A percentile compares a stretch with the other conserved stretches of the same genome.
Conservation (phyloP, 2,888 invertebrate species). For the Dolichopus griseipennis region DNA sequence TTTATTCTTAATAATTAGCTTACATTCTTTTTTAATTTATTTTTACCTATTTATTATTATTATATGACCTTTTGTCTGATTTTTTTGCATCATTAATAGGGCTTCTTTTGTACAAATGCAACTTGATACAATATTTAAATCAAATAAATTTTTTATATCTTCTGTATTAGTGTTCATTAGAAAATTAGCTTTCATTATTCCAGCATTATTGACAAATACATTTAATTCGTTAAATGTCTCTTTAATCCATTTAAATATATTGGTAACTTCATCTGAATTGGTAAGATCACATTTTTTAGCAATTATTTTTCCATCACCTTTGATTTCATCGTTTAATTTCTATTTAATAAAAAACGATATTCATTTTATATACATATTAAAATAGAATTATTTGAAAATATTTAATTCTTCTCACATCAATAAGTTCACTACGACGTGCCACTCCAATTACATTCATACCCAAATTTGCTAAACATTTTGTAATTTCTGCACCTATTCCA, state of each 20-base stretch:
- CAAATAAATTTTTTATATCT: constrained; percentile 38
- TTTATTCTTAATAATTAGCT: not conserved
- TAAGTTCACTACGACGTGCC: constrained; percentile 44
- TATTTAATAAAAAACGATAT: constrained; percentile 18
- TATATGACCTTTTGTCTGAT: constrained; percentile 49
- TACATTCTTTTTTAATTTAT: not conserved
- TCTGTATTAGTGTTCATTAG: constrained; percentile 33
- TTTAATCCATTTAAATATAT: constrained; percentile 35
- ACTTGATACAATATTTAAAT: constrained; percentile 50
- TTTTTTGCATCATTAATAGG: constrained; percentile 47
- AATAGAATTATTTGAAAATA: not conserved
- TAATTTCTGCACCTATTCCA: constrained; percentile 44
- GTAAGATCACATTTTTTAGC: constrained; percentile 38
- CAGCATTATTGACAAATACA: constrained; percentile 42
- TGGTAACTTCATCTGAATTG: constrained; percentile 32
- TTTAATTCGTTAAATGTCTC: constrained; percentile 34
- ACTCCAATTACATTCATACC: constrained; percentile 49
- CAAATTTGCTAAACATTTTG: constrained; percentile 38
- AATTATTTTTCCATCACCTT: constrained; percentile 36
- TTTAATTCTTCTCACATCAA: constrained; percentile 36
- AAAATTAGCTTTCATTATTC: constrained; percentile 39
- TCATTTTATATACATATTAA: not conserved
- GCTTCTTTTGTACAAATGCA: constrained; percentile 51
- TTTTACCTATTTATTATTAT: constrained; percentile 54
- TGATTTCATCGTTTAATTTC: constrained; percentile 33